These are phyloP conservation scores for Periphyllus acericola DNA, from an alignment of 2,888 invertebrate genomes.

Conservation along the genomic window DNA sequence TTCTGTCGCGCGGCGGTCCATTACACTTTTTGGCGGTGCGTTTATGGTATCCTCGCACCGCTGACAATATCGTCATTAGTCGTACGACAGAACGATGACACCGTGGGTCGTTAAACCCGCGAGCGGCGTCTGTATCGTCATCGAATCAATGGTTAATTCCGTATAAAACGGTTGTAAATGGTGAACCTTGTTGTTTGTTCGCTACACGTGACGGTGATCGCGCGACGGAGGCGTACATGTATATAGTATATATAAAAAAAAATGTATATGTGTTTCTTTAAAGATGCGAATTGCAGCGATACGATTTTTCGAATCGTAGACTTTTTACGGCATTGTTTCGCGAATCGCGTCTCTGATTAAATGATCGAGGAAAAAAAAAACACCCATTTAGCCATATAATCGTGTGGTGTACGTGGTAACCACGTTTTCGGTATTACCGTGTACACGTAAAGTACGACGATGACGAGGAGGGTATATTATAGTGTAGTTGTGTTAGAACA, in stretches of 20 bases:
- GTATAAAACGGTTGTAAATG: not conserved
- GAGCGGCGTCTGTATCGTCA: not conserved
- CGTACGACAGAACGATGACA: conserved; percentile 23
- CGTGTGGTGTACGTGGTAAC: not conserved
- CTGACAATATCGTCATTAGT: conserved; percentile 31
- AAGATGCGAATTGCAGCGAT: not conserved
- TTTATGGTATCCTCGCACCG: not conserved
- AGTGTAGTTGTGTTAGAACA: not conserved
- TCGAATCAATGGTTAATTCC: not conserved
- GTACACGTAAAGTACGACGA: not conserved
- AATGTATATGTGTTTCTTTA: too few relatives aligned
- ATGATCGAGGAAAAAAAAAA: not conserved
- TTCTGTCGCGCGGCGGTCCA: conserved; percentile 36
- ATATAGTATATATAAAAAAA: too few relatives aligned
- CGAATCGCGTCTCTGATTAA: not conserved
- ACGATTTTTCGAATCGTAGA: not conserved
- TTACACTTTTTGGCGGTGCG: conserved; percentile 9
- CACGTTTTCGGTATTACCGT: not conserved
- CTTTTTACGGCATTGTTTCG: not conserved
- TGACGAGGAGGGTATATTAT: not conserved
- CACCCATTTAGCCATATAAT: not conserved
- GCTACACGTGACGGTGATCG: not conserved
- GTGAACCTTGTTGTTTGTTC: not conserved
- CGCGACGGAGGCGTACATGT: not conserved
- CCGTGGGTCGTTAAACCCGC: conserved; percentile 35